Base-by-base conservation (phyloP, 2,113 vertebrate species). In the Lepus europaeus region DNA sequence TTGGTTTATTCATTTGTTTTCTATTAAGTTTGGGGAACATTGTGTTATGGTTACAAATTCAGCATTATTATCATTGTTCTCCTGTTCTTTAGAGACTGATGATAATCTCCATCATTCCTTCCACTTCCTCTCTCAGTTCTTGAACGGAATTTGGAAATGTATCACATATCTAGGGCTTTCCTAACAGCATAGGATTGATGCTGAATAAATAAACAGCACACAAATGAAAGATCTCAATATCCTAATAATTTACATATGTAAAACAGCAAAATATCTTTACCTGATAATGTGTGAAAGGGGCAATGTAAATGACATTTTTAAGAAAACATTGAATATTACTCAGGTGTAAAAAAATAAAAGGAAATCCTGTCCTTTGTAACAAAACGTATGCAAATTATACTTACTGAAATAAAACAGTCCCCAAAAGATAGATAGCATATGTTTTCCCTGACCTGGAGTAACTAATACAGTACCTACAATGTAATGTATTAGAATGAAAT, bases 1-100 rank as follows among this genome's bases (percentile, higher is more conserved):
- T 69, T 61, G 33, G 10, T 80, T 51, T 93, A 69, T 88, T 97
- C 20, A 88, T 93, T 95, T 95, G 14, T 88, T 95, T 45, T 92
- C 74, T 66, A 68, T 64, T 90, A 94, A 69, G 4, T 85, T 68
- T 80, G 31, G 31, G 25, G 4, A 92, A 69, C 79, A 56, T 31
- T 89, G 16, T n/a, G 27, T 74, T 88, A 87, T 59, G 91, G 12
- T 78, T 88, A 39, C 8, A 85, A 85, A 76, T 61, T 81, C 29
- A 66, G 79, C 19, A 70, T 92, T 36, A 92, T 79, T 93, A 16
- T 76, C 39, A 79, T 95, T 95, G 70, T 87, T 88, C 69, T 70
- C n/a, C 14, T 64, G 70, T 81, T 95, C n/a, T 66, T 80, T 79
- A 78, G 73, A 90, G 36, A 83, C 19, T 61, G 82, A 82, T 90